These are phyloP conservation scores for Ganaspis brasiliensis DNA, from an alignment of 2,888 invertebrate genomes.

Conservation along the genomic window DNA sequence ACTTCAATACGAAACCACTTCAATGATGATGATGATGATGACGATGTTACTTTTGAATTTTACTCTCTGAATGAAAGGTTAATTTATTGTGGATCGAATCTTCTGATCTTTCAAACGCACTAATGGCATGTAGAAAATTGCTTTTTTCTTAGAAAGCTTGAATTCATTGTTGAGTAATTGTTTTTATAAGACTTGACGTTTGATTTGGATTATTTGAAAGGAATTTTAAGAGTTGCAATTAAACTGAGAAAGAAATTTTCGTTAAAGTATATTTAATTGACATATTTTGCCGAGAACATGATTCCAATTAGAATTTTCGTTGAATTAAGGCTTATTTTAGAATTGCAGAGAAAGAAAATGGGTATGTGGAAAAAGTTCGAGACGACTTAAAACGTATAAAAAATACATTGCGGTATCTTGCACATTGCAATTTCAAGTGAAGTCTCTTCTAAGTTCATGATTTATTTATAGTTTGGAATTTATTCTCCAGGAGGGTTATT, in stretches of 20 bases:
- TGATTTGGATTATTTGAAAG: background rate
- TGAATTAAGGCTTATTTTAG: too few relatives aligned
- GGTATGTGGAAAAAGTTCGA: background rate
- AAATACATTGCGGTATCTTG: background rate
- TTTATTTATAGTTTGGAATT: background rate
- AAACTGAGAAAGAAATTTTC: background rate
- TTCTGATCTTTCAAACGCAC: too few relatives aligned
- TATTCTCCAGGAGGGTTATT: background rate
- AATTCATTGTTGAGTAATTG: too few relatives aligned
- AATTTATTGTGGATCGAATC: slow-evolving; percentile 22
- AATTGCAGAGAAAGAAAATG: too few relatives aligned
- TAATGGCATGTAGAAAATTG: too few relatives aligned
- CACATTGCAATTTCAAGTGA: background rate
- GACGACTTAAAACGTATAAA: too few relatives aligned
- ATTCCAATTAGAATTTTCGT: too few relatives aligned
- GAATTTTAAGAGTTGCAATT: background rate
- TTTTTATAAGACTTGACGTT: too few relatives aligned
- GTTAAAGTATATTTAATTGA: background rate
- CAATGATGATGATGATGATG: slow-evolving; percentile 17
- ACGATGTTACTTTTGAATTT: slow-evolving; percentile 33
- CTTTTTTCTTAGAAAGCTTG: too few relatives aligned
- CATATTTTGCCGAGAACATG: background rate
- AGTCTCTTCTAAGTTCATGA: background rate
- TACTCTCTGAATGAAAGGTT: background rate
- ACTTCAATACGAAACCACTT: slow-evolving; percentile 21